These are phyloP conservation scores for Buphagus erythrorhynchus DNA, from an alignment of 2,797 vertebrate species.

Conservation along the genomic window DNA sequence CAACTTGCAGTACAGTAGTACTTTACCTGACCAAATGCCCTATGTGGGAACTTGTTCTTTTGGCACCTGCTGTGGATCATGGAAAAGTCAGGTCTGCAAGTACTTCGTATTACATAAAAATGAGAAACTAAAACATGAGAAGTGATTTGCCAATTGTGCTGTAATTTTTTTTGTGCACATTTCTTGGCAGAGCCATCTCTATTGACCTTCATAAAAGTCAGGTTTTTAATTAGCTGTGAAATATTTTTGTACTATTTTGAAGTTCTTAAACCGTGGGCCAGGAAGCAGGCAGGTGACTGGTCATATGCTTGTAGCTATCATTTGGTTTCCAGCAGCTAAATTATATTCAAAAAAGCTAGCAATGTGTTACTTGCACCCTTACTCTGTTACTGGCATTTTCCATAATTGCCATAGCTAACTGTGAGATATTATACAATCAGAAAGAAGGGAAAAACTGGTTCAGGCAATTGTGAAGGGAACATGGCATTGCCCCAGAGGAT, in stretches of 20 bases:
- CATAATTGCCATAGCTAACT: background rate
- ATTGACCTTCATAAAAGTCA: background rate
- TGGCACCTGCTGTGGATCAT: background rate
- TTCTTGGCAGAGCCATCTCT: background rate
- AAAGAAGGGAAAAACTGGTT: background rate
- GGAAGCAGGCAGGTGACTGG: slow-evolving; percentile 16
- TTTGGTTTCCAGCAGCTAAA: slow-evolving; percentile 36
- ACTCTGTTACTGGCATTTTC: slow-evolving; percentile 2
- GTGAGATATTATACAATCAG: background rate
- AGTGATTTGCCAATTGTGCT: background rate
- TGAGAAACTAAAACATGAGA: background rate
- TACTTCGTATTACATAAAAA: background rate
- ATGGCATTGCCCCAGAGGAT: background rate
- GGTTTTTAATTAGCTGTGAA: slow-evolving; percentile 18
- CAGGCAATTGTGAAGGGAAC: background rate
- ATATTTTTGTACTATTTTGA: background rate
- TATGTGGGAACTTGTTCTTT: background rate
- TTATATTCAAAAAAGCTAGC: background rate
- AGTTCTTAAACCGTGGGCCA: background rate
- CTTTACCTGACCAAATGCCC: background rate
- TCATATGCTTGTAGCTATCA: slow-evolving; percentile 8
- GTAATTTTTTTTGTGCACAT: background rate
- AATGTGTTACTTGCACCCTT: background rate
- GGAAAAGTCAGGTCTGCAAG: background rate
- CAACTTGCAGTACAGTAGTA: background rate